Percentiles rank a stretch among this genome's conserved stretches.
Conservation (phyloP, 2,797 vertebrate species). For the Scleropages formosus region DNA sequence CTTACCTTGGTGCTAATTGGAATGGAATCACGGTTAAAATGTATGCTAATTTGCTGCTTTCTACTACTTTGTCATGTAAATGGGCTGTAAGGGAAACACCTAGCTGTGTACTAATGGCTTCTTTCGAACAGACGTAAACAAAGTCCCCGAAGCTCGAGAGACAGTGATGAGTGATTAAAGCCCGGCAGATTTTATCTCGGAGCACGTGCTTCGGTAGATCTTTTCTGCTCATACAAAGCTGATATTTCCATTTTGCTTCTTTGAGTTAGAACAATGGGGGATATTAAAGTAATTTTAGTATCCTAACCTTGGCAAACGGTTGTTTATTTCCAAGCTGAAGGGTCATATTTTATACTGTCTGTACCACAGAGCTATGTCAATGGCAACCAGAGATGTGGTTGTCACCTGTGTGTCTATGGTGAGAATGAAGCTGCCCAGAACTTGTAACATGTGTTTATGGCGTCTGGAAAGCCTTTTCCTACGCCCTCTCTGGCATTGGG, state of each 20-base stretch:
- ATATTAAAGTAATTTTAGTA: background rate
- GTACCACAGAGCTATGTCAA: background rate
- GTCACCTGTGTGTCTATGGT: conserved; percentile 34
- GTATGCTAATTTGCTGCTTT: too few relatives aligned
- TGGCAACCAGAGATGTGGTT: conserved; percentile 21
- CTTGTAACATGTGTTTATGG: conserved; percentile 44
- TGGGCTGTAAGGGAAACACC: too few relatives aligned
- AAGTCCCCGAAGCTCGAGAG: too few relatives aligned
- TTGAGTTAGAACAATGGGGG: background rate
- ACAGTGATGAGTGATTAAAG: background rate
- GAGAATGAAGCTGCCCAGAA: conserved; percentile 32
- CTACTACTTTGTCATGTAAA: too few relatives aligned
- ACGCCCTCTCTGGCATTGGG: conserved; percentile 36
- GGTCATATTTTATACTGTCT: conserved; percentile 5
- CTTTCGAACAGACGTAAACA: too few relatives aligned
- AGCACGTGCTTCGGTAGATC: too few relatives aligned
- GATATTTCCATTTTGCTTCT: background rate
- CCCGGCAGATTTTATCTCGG: too few relatives aligned
- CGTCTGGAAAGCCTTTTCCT: conserved; percentile 47
- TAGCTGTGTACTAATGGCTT: too few relatives aligned
- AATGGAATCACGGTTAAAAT: too few relatives aligned
- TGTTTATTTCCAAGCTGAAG: background rate
- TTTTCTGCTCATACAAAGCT: too few relatives aligned
- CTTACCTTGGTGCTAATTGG: too few relatives aligned
- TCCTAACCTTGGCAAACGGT: background rate